Evolutionary conservation across 2,888 invertebrate genomes (phyloP).

Genomic region (Cephalotes varians): DNA sequence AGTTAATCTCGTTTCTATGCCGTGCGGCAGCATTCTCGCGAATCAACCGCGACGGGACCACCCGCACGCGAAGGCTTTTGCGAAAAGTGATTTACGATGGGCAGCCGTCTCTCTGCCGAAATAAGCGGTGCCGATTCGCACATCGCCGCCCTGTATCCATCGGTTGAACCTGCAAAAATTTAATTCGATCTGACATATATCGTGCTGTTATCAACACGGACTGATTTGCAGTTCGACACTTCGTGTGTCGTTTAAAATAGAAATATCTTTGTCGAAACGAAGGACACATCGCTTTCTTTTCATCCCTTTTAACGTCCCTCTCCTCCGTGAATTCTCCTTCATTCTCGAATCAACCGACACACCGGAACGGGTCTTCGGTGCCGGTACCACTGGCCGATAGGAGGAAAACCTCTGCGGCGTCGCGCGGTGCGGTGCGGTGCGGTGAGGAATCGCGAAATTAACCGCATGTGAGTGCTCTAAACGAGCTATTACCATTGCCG

Average conservation of each 20-base stretch:
- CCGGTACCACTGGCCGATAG: constrained; percentile 14
- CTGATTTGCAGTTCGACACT: constrained; percentile 3
- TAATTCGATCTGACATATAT: not conserved
- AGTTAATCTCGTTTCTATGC: not conserved
- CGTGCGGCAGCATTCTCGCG: constrained; percentile 6
- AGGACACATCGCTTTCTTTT: constrained; percentile 1
- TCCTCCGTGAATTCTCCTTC: not conserved
- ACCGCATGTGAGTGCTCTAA: constrained; percentile 71
- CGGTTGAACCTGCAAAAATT: constrained; percentile 5
- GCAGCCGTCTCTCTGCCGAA: constrained; percentile 1
- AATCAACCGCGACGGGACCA: constrained; percentile 19
- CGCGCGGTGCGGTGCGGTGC: constrained; percentile 31
- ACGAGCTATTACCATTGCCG: constrained; percentile 73
- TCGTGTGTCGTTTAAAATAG: constrained; percentile 56
- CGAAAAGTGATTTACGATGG: constrained; percentile 41
- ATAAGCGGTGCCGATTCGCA: constrained; percentile 34
- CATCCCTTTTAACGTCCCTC: constrained; percentile 1
- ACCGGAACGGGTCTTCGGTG: not conserved
- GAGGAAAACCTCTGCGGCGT: constrained; percentile 33
- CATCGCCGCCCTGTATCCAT: not conserved
- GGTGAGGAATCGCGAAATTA: constrained; percentile 65
- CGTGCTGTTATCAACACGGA: not conserved
- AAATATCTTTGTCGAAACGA: constrained; percentile 27
- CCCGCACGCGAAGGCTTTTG: constrained; percentile 27
- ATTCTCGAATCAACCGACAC: not conserved